Evolutionary conservation across 2,888 invertebrate genomes (phyloP).

Genomic region (Argyra leucocephala): DNA sequence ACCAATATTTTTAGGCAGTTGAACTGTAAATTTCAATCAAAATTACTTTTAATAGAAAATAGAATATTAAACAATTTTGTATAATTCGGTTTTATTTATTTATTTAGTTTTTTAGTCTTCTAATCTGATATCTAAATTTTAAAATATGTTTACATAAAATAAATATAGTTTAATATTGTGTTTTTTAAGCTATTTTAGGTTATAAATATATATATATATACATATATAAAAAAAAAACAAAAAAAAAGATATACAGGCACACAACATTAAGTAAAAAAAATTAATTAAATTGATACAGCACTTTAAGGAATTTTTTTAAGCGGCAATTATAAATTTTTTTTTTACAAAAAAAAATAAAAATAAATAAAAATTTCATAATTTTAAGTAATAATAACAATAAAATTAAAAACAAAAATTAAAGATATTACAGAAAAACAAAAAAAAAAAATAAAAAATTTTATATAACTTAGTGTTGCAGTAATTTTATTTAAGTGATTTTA

Average conservation of each 20-base stretch:
- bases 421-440: too few species aligned
- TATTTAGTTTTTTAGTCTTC: not conserved
- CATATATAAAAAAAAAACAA: not conserved
- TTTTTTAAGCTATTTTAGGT: not conserved
- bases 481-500: too few species aligned
- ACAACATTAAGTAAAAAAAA: not conserved
- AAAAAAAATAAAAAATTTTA: too few species aligned
- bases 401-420: too few species aligned
- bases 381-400: too few species aligned
- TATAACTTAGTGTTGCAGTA: too few species aligned
- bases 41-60: not conserved
- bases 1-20: not conserved
- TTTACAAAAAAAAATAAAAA: not conserved
- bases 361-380: too few species aligned
- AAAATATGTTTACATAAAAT: not conserved
- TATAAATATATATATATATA: not conserved
- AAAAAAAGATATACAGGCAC: conserved; percentile 2
- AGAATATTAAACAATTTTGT: not conserved
- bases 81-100: not conserved
- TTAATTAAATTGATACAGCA: not conserved
- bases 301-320: not conserved
- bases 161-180: not conserved
- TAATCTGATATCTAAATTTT: not conserved
- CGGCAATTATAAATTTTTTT: not conserved
- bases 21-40: not conserved